Evolutionary conservation across 2,113 vertebrate species (phyloP).

Genomic region (Sapayoa aenigma): DNA sequence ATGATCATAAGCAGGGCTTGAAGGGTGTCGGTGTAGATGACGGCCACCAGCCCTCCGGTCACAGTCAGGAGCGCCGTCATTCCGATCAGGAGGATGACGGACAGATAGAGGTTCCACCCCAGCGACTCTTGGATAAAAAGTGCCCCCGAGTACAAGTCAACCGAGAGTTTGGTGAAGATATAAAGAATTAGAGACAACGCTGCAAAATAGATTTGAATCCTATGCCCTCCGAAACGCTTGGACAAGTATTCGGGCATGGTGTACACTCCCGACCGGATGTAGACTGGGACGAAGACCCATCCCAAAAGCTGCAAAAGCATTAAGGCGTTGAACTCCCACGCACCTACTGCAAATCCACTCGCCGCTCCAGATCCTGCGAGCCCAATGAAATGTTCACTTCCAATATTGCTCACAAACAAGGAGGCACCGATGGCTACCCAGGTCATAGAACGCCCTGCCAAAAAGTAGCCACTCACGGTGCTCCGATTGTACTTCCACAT

Average conservation of each 20-base stretch:
- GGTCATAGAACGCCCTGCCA: conserved; percentile 96
- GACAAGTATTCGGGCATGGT: conserved; percentile 98
- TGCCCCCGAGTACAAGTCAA: conserved; percentile 96
- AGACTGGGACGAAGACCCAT: conserved; percentile 98
- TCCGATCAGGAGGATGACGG: conserved; percentile 90
- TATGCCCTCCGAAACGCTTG: conserved; percentile 92
- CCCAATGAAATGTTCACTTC: conserved; percentile 99
- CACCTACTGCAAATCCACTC: conserved; percentile 95
- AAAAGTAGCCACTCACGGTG: conserved; percentile 96
- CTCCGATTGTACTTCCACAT: conserved; percentile 97
- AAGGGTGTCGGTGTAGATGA: conserved; percentile 95
- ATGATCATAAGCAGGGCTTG: conserved; percentile 96
- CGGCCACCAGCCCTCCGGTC: conserved; percentile 93
- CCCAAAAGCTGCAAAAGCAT: conserved; percentile 96
- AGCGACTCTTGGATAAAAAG: conserved; percentile 98
- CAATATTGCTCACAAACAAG: conserved; percentile 99
- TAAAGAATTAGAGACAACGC: conserved; percentile 90
- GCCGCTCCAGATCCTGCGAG: conserved; percentile 97
- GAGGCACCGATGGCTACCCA: conserved; percentile 95
- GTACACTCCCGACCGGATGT: conserved; percentile 94
- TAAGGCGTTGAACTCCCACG: conserved; percentile 98
- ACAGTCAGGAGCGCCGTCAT: conserved; percentile 94
- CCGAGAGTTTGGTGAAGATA: conserved; percentile 97
- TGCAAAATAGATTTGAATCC: conserved; percentile 95
- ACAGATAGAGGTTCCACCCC: conserved; percentile 96